A percentile compares a stretch with the other conserved stretches of the same genome.
These are phyloP conservation scores for Teleiodes luculella DNA, from an alignment of 2,888 invertebrate genomes.

Conservation along the genomic window DNA sequence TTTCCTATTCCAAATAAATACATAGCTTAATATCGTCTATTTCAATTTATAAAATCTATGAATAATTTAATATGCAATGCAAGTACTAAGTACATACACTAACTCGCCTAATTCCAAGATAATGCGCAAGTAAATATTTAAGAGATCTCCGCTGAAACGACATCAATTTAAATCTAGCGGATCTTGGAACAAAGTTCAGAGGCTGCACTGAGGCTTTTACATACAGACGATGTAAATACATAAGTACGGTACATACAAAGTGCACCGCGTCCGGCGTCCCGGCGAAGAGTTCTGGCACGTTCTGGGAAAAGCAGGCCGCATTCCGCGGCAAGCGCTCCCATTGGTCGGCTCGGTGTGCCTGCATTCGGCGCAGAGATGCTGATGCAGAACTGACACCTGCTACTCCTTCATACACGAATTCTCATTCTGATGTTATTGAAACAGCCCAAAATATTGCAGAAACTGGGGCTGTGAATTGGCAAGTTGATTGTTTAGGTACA, in stretches of 20 bases:
- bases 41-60: no score
- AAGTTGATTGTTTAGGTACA: neutral
- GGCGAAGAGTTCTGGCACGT: conserved; percentile 64
- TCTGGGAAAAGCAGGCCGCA: conserved; percentile 76
- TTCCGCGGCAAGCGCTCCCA: conserved; percentile 56
- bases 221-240: conserved; percentile 11
- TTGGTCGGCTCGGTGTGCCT: conserved; percentile 49
- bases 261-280: conserved; percentile 13
- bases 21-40: no score
- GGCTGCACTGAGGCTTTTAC: conserved; percentile 10
- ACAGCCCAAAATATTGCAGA: neutral
- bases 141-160: no score
- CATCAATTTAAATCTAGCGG: neutral
- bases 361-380: conserved; percentile 48
- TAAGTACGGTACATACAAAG: conserved; percentile 9
- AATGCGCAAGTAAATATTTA: no score
- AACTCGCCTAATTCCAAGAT: no score
- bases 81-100: no score
- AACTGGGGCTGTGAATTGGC: neutral
- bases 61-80: no score
- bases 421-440: neutral
- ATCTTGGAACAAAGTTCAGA: conserved; percentile 2
- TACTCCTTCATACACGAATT: no score
- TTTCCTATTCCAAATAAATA: no score
- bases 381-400: conserved; percentile 26